Evolutionary conservation across 2,797 vertebrate species (phyloP).

Genomic region (Sebastolobus altivelis): DNA sequence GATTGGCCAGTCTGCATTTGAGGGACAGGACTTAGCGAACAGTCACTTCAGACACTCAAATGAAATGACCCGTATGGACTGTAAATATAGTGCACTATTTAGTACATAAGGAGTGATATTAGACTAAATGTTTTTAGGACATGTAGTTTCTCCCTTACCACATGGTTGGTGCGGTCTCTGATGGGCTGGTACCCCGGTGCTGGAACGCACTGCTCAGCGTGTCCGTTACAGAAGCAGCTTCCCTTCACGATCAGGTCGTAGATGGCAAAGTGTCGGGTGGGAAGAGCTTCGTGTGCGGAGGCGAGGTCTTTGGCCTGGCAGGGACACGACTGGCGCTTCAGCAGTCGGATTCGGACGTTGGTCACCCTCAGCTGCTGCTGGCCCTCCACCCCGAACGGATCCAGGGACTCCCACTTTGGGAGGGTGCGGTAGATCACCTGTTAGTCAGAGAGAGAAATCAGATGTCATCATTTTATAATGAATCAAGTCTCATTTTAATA

Average conservation of each 20-base stretch:
- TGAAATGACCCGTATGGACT: too few species aligned
- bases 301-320: slow-evolving; percentile 82
- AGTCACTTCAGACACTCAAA: too few species aligned
- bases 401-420: slow-evolving; percentile 87
- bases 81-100: neutral
- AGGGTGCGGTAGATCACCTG: slow-evolving; percentile 96
- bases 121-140: neutral
- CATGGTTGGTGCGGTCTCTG: slow-evolving; percentile 82
- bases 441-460: slow-evolving; percentile 9
- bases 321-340: slow-evolving; percentile 90
- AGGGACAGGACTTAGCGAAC: too few species aligned
- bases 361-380: slow-evolving; percentile 93
- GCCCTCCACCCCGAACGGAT: slow-evolving; percentile 90
- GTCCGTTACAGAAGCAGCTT: slow-evolving; percentile 97
- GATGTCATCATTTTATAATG: neutral
- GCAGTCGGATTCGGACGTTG: slow-evolving; percentile 91
- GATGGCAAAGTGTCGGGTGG: slow-evolving; percentile 89
- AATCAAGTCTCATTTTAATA: slow-evolving; percentile 1
- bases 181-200: slow-evolving; percentile 86
- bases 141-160: slow-evolving; percentile 85
- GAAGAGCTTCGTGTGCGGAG: slow-evolving; percentile 31
- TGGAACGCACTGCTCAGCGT: slow-evolving; percentile 92
- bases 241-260: slow-evolving; percentile 98
- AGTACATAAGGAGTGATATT: neutral
- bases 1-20: too few species aligned